phyloP scores from a whole-genome alignment of 2,797 vertebrate species.

The Chiroxiphia lanceolata region DNA sequence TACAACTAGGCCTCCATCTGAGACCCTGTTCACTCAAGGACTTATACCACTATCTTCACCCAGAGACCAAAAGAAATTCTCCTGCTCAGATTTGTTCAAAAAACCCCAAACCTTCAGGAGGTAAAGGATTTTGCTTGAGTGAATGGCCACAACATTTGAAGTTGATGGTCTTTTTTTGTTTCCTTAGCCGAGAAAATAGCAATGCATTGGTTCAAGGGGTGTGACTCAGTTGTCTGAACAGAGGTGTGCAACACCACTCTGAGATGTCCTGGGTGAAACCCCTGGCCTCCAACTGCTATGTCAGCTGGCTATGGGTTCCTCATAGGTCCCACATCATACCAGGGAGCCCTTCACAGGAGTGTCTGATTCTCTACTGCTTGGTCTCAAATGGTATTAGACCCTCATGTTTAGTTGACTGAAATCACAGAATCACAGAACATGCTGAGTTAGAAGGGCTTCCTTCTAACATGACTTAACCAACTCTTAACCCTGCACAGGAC shows the following conservation, averaged over 20 bases:
- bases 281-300: background rate
- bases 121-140: background rate
- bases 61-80: background rate
- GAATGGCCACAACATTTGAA: background rate
- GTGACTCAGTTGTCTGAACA: background rate
- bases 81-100: background rate
- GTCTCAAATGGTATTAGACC: background rate
- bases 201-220: background rate
- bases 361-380: background rate
- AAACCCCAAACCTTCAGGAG: background rate
- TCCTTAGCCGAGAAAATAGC: background rate
- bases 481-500: background rate
- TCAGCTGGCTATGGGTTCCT: background rate
- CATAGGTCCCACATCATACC: background rate
- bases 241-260: background rate
- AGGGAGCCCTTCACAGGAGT: background rate
- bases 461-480: background rate
- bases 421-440: background rate
- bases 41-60: background rate
- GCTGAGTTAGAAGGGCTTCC: background rate
- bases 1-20: background rate
- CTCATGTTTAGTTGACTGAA: background rate
- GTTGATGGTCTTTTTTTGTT: background rate
- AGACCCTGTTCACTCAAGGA: background rate
- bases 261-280: background rate